These are phyloP conservation scores for Eurosta solidaginis DNA, from an alignment of 1,140 invertebrate genomes.

Conservation along the genomic window DNA sequence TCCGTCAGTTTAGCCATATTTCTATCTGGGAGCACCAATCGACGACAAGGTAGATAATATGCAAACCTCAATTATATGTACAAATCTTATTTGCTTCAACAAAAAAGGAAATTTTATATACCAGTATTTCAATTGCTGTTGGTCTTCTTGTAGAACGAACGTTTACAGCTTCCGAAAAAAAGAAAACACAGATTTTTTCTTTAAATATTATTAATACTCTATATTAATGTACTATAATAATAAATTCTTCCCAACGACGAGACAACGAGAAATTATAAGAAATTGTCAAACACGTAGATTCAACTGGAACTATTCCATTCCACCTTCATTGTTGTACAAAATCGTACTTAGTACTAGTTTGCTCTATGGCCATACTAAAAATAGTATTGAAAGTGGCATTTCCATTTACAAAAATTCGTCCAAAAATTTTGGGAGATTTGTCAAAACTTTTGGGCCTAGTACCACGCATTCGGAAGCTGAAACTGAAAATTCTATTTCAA, in stretches of 20 bases:
- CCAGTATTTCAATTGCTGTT: background rate
- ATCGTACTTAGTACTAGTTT: background rate
- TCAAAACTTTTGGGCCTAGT: too few species aligned
- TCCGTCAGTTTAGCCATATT: slow-evolving; percentile 57
- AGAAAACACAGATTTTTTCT: background rate
- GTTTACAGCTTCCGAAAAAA: background rate
- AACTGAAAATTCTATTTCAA: too few species aligned
- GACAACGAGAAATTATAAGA: slow-evolving; percentile 44
- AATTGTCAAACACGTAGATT: slow-evolving; percentile 51
- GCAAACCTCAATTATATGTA: background rate
- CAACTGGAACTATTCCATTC: slow-evolving; percentile 2
- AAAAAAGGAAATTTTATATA: background rate
- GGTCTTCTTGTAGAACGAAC: background rate
- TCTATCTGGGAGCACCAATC: slow-evolving; percentile 16
- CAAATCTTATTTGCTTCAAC: background rate
- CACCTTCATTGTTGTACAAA: slow-evolving; percentile 15
- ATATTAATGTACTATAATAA: slow-evolving; percentile 34
- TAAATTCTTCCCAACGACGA: slow-evolving; percentile 36
- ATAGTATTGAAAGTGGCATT: background rate
- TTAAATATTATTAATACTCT: too few species aligned
- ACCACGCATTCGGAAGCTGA: too few species aligned
- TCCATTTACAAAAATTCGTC: too few species aligned
- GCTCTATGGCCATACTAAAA: background rate
- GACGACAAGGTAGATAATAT: background rate
- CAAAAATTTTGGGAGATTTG: too few species aligned